Conservation (phyloP, 2,113 vertebrate species). For the Barbus barbus region DNA sequence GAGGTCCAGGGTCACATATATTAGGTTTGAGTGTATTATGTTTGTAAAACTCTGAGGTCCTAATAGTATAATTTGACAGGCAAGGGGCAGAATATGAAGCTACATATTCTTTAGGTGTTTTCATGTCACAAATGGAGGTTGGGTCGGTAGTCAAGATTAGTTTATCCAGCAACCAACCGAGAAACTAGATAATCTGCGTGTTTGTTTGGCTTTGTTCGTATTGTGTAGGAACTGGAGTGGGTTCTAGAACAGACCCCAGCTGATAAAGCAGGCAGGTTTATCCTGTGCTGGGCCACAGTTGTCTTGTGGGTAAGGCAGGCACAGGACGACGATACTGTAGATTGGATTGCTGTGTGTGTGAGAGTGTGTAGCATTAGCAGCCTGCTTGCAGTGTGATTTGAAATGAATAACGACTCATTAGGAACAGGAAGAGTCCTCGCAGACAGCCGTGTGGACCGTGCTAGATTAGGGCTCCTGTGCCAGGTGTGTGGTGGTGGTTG, state of each 20-base stretch:
- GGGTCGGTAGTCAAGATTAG: background rate
- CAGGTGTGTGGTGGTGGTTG: conserved; percentile 45
- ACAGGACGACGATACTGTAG: conserved; percentile 37
- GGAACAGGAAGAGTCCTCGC: background rate
- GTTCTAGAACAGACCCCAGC: conserved; percentile 72
- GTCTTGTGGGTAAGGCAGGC: conserved; percentile 76
- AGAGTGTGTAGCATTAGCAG: conserved; percentile 18
- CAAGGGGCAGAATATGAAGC: background rate
- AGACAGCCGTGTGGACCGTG: conserved; percentile 14
- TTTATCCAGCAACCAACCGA: background rate
- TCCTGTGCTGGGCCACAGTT: conserved; percentile 75
- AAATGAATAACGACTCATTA: background rate
- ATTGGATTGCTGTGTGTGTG: conserved; percentile 39
- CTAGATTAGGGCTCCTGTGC: conserved; percentile 18
- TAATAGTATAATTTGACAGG: no score
- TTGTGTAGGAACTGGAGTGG: conserved; percentile 76
- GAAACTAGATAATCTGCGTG: conserved; percentile 3
- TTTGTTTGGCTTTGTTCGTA: conserved; percentile 52
- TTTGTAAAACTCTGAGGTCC: no score
- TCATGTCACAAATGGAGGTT: no score
- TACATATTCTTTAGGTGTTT: background rate
- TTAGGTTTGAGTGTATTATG: no score
- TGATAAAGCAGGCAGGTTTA: conserved; percentile 68
- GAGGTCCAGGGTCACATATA: no score
- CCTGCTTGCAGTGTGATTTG: conserved; percentile 11